Evolutionary conservation across 2,797 vertebrate species (phyloP), one percentile per base, ranked within the genome.

Genomic region (Lithobates sylvaticus): DNA sequence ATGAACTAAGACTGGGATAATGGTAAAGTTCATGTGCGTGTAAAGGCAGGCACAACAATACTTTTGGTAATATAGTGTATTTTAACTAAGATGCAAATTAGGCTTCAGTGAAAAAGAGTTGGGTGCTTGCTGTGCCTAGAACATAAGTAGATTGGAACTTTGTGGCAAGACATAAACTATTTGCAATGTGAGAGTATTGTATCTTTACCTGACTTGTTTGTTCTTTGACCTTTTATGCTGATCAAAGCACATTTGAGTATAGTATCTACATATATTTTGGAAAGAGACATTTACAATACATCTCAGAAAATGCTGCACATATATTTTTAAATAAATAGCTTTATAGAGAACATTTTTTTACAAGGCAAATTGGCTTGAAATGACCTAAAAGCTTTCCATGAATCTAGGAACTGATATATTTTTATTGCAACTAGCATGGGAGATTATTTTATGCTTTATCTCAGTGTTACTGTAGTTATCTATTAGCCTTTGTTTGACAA

Each of bases 401-500:
- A 58, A 70, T 65, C 44, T 21, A 15, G 32, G 72, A 81, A 36
- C 68, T 76, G 72, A 34, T 84, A 76, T 76, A 84, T 84, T 69
- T 87, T 88, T 80, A 84, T 80, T 79, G 86, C 71, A 70, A 81
- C 76, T 71, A 75, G 69, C 83, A 81, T 76, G 65, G 32, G 23
- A 85, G 75, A 67, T 85, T 67, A 58, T 80, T 80, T 85, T 75
- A 70, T 74, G 65, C 54, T 58, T 81, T 81, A 76, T 81, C 84
- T 81, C 78, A 32, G 47, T 76, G 72, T 61, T 86, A 86, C 84
- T 81, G 83, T 72, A 88, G 44, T 23, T 88, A 80, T 88, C 70
- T 72, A 34, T 83, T 89, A 86, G 18, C 23, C 32, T 86, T 88
- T 82, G 83, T 88, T 84, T 89, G 81, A 61, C 61, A 39, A 29